These are phyloP conservation scores for Solenopsis fugax DNA, from an alignment of 1,140 invertebrate genomes.

Conservation along the genomic window DNA sequence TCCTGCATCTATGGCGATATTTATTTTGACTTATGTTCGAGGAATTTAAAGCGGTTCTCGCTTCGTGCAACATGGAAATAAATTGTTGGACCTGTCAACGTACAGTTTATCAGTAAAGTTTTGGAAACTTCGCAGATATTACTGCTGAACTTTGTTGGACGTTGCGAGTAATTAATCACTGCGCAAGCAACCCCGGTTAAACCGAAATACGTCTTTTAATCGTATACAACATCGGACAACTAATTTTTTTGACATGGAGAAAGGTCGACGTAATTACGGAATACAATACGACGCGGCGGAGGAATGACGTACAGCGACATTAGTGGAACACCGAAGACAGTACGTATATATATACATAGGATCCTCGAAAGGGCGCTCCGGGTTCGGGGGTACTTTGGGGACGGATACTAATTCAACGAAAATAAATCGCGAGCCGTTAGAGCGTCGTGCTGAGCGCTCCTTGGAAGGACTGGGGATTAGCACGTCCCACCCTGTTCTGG, in stretches of 20 bases:
- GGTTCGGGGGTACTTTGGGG: constrained; percentile 30
- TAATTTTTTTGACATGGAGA: constrained; percentile 8
- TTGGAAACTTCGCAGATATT: constrained; percentile 59
- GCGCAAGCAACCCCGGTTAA: constrained; percentile 21
- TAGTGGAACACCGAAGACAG: background rate
- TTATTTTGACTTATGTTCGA: constrained; percentile 28
- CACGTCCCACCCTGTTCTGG: constrained; percentile 63
- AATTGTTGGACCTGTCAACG: constrained; percentile 61
- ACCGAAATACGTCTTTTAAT: constrained; percentile 49
- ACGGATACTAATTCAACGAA: constrained; percentile 70
- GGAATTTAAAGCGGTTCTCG: constrained; percentile 39
- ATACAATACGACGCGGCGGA: constrained; percentile 13
- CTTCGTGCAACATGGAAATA: constrained; percentile 63
- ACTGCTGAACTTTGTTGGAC: constrained; percentile 48
- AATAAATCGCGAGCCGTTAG: constrained; percentile 67
- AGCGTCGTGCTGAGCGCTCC: constrained; percentile 26
- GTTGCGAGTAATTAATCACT: constrained; percentile 56
- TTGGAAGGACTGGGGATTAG: constrained; percentile 64
- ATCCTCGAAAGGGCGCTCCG: constrained; percentile 10
- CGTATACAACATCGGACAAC: constrained; percentile 22
- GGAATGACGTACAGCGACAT: constrained; percentile 14
- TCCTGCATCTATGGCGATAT: background rate
- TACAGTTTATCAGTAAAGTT: constrained; percentile 63
- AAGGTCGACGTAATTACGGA: constrained; percentile 5
- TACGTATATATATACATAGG: constrained; percentile 49